Conservation (phyloP, 2,888 invertebrate species). For the Marronus borbonicus region DNA sequence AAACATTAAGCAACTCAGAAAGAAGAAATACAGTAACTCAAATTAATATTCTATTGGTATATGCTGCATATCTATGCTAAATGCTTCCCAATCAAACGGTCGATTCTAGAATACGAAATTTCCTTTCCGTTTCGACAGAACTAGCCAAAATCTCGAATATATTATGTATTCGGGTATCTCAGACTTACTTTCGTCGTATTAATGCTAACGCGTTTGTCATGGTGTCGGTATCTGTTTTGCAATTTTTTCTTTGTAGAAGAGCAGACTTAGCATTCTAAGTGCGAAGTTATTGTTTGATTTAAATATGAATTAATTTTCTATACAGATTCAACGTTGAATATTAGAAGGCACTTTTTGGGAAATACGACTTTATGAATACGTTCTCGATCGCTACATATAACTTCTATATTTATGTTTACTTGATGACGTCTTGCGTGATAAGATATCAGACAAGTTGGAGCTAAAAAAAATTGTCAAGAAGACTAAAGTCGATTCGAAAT, state of each 20-base stretch:
- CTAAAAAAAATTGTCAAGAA: too few relatives aligned
- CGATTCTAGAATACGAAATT: background rate
- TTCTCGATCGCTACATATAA: background rate
- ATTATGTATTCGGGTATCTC: background rate
- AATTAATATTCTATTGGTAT: background rate
- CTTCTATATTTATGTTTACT: too few relatives aligned
- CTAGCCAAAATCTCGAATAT: background rate
- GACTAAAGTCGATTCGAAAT: too few relatives aligned
- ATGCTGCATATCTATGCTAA: background rate
- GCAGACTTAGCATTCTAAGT: background rate
- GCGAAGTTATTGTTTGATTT: too few relatives aligned
- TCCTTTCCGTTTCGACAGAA: constrained; percentile 2
- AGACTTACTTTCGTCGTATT: background rate
- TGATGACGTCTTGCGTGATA: too few relatives aligned
- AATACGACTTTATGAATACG: background rate
- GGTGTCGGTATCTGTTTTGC: background rate
- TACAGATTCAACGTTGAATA: background rate
- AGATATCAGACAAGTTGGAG: too few relatives aligned
- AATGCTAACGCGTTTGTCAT: background rate
- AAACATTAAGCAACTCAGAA: background rate
- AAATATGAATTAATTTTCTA: background rate
- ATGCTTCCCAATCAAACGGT: background rate
- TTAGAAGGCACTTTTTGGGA: background rate
- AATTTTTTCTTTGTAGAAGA: background rate
- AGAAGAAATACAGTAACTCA: background rate